A percentile compares a stretch with the other conserved stretches of the same genome.
phyloP scores from a whole-genome alignment of 1,140 invertebrate genomes.

The Brachionus paranguensis region DNA sequence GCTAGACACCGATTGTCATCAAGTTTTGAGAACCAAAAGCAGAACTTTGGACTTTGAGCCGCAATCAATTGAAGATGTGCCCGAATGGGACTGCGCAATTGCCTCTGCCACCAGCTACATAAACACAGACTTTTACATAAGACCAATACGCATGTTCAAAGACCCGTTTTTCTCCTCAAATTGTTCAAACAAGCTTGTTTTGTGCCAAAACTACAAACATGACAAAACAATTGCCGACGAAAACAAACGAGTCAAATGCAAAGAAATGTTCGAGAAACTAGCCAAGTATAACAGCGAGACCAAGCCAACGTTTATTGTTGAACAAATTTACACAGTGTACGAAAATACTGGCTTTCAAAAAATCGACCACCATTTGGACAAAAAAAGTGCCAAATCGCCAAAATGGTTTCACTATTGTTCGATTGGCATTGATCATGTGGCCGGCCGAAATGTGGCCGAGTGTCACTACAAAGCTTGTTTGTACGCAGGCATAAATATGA shows the following conservation, averaged over 20 bases:
- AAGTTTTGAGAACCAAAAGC: slow-evolving; percentile 78
- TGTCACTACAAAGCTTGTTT: slow-evolving; percentile 67
- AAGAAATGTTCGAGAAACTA: slow-evolving; percentile 67
- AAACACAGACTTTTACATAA: slow-evolving; percentile 77
- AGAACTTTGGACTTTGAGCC: slow-evolving; percentile 74
- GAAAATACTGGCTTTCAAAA: slow-evolving; percentile 64
- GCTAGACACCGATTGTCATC: slow-evolving; percentile 81
- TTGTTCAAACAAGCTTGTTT: slow-evolving; percentile 70
- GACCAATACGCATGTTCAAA: slow-evolving; percentile 78
- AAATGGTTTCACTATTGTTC: slow-evolving; percentile 80
- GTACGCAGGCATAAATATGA: slow-evolving; percentile 79
- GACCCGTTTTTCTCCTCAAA: slow-evolving; percentile 79
- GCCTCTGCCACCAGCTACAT: slow-evolving; percentile 62
- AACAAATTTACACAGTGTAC: slow-evolving; percentile 85
- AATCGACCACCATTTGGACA: neutral
- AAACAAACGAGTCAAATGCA: slow-evolving; percentile 70
- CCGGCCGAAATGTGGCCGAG: slow-evolving; percentile 82
- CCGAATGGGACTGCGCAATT: slow-evolving; percentile 91
- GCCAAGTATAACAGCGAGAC: slow-evolving; percentile 58
- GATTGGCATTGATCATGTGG: slow-evolving; percentile 75
- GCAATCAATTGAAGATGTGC: slow-evolving; percentile 69
- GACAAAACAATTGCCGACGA: slow-evolving; percentile 65
- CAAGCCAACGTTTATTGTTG: slow-evolving; percentile 88
- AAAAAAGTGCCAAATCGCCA: neutral
- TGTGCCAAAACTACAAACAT: slow-evolving; percentile 73